These are phyloP conservation scores for Ceraclea dissimilis DNA, from an alignment of 2,888 invertebrate species.

Conservation along the genomic window DNA sequence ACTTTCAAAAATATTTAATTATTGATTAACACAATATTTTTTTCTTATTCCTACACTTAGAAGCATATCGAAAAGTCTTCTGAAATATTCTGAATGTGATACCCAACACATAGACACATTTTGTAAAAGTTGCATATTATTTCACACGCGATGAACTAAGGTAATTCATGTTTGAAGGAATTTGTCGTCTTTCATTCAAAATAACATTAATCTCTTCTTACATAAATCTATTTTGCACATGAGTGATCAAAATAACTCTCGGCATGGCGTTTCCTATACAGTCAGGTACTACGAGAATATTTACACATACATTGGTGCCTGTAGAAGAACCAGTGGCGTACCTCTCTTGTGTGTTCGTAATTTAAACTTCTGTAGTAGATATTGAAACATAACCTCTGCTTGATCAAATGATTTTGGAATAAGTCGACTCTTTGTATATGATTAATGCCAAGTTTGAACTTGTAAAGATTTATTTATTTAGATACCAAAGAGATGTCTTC, in stretches of 20 bases:
- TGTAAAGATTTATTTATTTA: neutral
- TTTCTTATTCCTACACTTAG: no score
- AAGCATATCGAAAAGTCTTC: no score
- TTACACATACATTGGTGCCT: no score
- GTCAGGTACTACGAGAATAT: neutral
- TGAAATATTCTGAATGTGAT: no score
- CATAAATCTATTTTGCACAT: conserved; percentile 8
- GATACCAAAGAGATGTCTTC: no score
- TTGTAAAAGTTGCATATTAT: neutral
- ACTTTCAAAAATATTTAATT: no score
- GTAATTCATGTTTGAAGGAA: conserved; percentile 5
- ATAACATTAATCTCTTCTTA: conserved; percentile 5
- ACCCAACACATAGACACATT: no score
- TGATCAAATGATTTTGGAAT: neutral
- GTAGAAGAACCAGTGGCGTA: no score
- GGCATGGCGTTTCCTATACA: neutral
- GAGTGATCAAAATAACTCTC: conserved; percentile 6
- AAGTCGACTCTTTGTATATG: neutral
- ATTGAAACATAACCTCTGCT: no score
- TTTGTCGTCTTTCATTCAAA: conserved; percentile 10
- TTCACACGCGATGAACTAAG: neutral
- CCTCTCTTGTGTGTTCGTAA: no score
- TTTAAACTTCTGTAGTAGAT: no score
- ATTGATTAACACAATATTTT: no score
- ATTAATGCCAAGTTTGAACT: neutral